Evolutionary conservation across 2,113 vertebrate genomes (phyloP), one percentile per base, ranked within the genome.

Genomic region (Talpa occidentalis): DNA sequence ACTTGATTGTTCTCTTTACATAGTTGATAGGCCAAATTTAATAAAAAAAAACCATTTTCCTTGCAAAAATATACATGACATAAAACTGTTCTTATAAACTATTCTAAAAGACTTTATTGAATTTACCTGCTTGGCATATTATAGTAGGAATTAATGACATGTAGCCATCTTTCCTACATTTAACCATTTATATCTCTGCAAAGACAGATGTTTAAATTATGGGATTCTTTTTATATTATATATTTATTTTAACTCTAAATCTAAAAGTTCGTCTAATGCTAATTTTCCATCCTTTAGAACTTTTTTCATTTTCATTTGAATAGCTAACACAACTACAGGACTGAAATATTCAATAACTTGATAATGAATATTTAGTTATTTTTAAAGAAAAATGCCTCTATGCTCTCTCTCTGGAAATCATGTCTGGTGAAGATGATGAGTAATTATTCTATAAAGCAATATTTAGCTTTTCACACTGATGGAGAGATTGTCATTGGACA

Each of bases 21-120:
- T 73, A 54, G 21, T 24, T 93, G 4, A 6, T 54, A 44, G 47
- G 72, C 24, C 82, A 86, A 85, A 56, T 82, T 91, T 74, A 94
- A 89, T 72, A 83, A 17, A 77, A 88, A 88, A 78, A 95, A 4
- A 26, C 10, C 11, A 2, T 76, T 76, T 70, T 40, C 12, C 30
- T 93, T 92, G 12, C 4, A 59, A 89, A 94, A 73, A 62, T 60
- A 78, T 59, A 32, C 3, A 32, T 69, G 30, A 32, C 35, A 62
- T 82, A 73, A 92, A 92, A 42, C 3, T 60, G 5, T 87, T 76
- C 16, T 89, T 80, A 1, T 54, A 88, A 88, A 22, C 28, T 77
- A 59, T 85, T 88, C 37, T 62, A 73, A 87, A 94, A 87, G 56
- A 73, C 32, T 87, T 91, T 54, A 35, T 40, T 86, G 62, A 74